Evolutionary conservation across 2,797 vertebrate species (phyloP).

Genomic region (Sylvilagus floridanus): DNA sequence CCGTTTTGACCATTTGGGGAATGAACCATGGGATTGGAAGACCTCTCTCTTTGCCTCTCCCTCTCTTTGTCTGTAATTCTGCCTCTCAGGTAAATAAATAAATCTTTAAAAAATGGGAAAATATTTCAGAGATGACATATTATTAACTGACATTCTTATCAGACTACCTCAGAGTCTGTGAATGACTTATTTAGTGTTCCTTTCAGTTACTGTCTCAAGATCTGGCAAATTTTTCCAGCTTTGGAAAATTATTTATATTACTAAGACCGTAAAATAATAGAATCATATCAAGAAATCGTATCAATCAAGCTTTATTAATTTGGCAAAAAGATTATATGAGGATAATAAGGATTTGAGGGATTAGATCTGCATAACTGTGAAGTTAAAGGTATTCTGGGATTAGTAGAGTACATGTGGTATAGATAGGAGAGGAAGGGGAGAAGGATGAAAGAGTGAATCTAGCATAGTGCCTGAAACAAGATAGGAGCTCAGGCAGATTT

Average conservation of each 20-base stretch:
- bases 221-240: background rate
- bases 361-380: background rate
- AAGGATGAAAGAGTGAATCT: background rate
- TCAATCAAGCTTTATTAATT: constrained; percentile 29
- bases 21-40: too few species aligned
- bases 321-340: background rate
- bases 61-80: too few species aligned
- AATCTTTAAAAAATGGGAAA: background rate
- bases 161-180: background rate
- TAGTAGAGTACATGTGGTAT: background rate
- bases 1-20: too few species aligned
- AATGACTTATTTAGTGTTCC: background rate
- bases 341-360: background rate
- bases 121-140: background rate
- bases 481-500: background rate
- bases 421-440: background rate
- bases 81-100: too few species aligned
- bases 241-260: constrained; percentile 42
- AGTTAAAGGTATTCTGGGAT: background rate
- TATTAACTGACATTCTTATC: background rate
- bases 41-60: too few species aligned
- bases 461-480: background rate
- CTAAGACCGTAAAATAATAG: background rate
- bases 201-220: constrained; percentile 6
- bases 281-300: background rate